Evolutionary conservation across 2,888 invertebrate genomes (phyloP), one percentile per base, ranked within the genome.

Genomic region (Caenorhabditis angaria): DNA sequence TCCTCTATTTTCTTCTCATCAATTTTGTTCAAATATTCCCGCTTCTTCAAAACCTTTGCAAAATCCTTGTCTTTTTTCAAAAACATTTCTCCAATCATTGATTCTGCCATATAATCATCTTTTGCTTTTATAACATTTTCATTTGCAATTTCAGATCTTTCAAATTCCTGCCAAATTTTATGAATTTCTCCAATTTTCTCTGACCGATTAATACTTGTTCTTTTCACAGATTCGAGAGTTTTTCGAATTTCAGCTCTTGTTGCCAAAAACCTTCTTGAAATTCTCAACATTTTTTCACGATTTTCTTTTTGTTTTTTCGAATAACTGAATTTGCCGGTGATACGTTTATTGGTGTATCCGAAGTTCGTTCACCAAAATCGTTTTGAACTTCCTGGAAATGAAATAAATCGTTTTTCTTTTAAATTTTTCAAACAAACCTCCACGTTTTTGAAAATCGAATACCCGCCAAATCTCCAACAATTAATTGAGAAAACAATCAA

Each of bases 371-470:
- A 25, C 80, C 80, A 50, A 80, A 80, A 28, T 80, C 80, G 75
- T 80, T 62, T 27, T 70, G 66, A 12, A 80, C 74, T 53, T 64
- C 68, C 69, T 77, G 28, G 14, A 56, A 55, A 27, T 3, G 6
- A 53, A 50, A 20, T 32, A 2, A 24, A 5, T 54, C 2, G 10
- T 18, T 28, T 28, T 22, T 18, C 3, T 22, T 64, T 1, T 10
- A 24, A 47, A 35, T 64, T 51, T 47, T 35, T 56, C 18, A 27
- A 29, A 1, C 47, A 12, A 10, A 80, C 78, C 64, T 71, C 63
- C 35, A 82, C 65, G 62, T 78, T 75, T 27, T 82, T 78, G 57
- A 85, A 85, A n/a, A 86, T 69, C 5, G 53, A 47, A 61, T 78
- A 78, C 20, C 80, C 80, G 22, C 70, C 61, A 70, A 86, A 83